Base-by-base conservation (phyloP, 2,797 vertebrate species). In the Clamator glandarius region DNA sequence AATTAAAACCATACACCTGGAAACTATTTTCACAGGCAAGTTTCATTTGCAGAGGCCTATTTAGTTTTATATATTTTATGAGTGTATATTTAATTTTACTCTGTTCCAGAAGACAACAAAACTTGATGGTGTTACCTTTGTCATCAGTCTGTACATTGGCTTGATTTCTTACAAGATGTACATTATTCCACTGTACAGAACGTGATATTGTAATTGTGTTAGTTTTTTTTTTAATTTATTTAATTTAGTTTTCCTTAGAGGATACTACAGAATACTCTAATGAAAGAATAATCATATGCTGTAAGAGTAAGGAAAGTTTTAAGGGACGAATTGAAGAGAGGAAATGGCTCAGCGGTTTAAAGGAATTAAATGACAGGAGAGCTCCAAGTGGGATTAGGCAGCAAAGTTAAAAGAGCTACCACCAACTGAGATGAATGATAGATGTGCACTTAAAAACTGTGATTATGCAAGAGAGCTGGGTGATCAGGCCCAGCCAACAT, bases 1-100 rank as follows among this genome's bases (percentile, higher is more conserved):
- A 96, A 95, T 83, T 79, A 96, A 94, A 96, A 80, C 91, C 92
- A 77, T 26, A 77, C 67, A 91, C 58, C 58, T 92, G 91, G 88
- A 95, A 96, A 69, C 41, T 63, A 2, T 80, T 76, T 89, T 92
- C 70, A 42, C 29, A 48, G 57, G 36, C 87, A 92, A 52, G 67
- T 89, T 94, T 87, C 26, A 52, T 93, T 95, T 94, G 70, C 63
- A 84, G 75, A 79, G 72, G 48, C 52, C 64, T 90, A 48, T 90
- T 92, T 78, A 29, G 90, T 74, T 90, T 87, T 11, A 3, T 79
- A 5, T 87, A 20, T 86, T 79, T 93, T 81, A 8, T 67, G 67
- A 50, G 29, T 83, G 15, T 73, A 16, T 82, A 42, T 89, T 94
- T 50, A 23, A 5, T 88, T 93, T 89, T 66, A 61, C 35, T 81